phyloP scores from a whole-genome alignment of 2,797 vertebrate genomes.

The Buceros bicornis region DNA sequence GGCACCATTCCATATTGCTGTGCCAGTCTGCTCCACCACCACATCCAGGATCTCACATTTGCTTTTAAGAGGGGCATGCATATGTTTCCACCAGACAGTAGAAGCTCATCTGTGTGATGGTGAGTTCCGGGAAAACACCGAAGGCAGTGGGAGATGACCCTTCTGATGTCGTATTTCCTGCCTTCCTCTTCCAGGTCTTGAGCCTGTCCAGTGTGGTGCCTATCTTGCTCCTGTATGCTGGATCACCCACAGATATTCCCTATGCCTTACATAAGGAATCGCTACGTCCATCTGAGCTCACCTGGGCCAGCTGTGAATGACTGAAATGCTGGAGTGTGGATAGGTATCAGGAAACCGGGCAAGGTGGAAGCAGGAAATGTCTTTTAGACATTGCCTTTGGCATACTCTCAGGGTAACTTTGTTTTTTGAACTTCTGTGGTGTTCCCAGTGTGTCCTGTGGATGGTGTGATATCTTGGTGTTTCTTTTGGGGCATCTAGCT shows the following conservation, averaged over 20 bases:
- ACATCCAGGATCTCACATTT: background rate
- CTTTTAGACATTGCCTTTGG: background rate
- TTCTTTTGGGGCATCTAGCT: background rate
- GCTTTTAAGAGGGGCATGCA: fast-evolving
- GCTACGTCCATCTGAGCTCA: background rate
- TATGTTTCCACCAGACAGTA: background rate
- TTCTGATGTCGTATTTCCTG: background rate
- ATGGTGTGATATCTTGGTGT: background rate
- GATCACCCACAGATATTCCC: background rate
- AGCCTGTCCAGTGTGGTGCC: background rate
- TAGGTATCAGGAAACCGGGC: background rate
- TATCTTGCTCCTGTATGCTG: fast-evolving
- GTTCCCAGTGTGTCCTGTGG: background rate
- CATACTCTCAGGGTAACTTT: background rate
- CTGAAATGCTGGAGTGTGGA: background rate
- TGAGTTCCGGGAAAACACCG: background rate
- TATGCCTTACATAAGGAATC: background rate
- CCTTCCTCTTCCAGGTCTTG: background rate
- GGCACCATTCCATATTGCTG: background rate
- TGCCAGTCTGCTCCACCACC: background rate
- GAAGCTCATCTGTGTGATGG: background rate
- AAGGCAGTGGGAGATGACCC: background rate
- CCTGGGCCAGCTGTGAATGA: background rate
- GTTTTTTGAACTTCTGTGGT: background rate
- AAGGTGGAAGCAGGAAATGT: background rate